A percentile compares a stretch with the other conserved stretches of the same genome.
These are phyloP conservation scores for human (Homo sapiens) DNA, from an alignment of 2,113 vertebrate genomes.

Conservation along the genomic window DNA sequence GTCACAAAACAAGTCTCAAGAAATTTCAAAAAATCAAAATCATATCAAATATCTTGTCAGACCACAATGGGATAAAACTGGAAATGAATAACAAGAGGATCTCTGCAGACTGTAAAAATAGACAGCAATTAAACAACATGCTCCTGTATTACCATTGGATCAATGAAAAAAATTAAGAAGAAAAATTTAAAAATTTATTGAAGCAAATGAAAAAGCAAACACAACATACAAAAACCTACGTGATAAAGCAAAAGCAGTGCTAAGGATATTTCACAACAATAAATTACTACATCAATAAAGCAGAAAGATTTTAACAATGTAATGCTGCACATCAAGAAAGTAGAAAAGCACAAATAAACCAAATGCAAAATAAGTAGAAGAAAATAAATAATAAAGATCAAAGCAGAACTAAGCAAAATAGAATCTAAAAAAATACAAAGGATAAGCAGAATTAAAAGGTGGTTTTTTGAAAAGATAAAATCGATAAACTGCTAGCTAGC, in stretches of 20 bases:
- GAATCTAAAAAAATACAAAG: neutral
- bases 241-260: neutral
- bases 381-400: neutral
- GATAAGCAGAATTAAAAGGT: neutral
- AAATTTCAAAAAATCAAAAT: neutral
- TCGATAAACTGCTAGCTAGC: neutral
- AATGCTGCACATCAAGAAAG: neutral
- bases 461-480: neutral
- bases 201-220: neutral
- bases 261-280: neutral
- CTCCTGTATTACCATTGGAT: neutral
- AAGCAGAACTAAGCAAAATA: neutral
- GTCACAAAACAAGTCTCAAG: neutral
- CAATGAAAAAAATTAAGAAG: neutral
- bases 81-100: neutral
- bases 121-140: neutral
- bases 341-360: neutral
- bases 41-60: neutral
- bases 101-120: neutral
- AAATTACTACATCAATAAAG: neutral
- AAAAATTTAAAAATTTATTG: neutral
- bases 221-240: too few relatives aligned
- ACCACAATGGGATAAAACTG: neutral
- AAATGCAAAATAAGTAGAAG: neutral
- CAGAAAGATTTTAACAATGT: neutral